phyloP scores from a whole-genome alignment of 2,113 vertebrate species.

The Cyprinus carpio region DNA sequence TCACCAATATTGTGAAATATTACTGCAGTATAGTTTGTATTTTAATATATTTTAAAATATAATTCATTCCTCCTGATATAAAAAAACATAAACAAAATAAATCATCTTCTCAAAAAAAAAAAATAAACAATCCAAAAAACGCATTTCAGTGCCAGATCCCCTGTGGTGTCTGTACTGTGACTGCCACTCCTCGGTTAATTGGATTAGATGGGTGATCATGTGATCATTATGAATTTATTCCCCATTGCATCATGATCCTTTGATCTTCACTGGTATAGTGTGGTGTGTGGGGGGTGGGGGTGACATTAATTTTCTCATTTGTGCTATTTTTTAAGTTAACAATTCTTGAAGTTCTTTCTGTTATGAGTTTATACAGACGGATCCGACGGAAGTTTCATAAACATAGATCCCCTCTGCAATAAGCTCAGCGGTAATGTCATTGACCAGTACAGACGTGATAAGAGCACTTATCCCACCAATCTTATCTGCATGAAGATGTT shows the following conservation, averaged over 20 bases:
- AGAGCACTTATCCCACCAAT: not conserved
- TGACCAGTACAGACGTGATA: not conserved
- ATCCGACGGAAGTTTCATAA: not conserved
- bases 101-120: no score
- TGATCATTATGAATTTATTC: conserved; percentile 7
- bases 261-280: not conserved
- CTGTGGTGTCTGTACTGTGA: not conserved
- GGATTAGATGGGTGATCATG: not conserved
- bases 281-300: not conserved
- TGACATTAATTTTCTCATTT: not conserved
- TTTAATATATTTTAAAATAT: not conserved
- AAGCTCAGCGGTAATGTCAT: not conserved
- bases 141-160: not conserved
- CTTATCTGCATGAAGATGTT: conserved; percentile 26
- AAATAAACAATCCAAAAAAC: no score
- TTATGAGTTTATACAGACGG: not conserved
- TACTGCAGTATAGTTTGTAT: not conserved
- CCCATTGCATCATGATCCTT: not conserved
- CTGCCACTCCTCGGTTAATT: not conserved
- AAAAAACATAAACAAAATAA: no score
- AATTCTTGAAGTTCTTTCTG: not conserved
- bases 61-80: no score
- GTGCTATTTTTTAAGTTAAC: not conserved
- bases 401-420: not conserved
- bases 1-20: no score